Evolutionary conservation across 2,113 vertebrate species (phyloP).

Genomic region (Spea multiplicata): DNA sequence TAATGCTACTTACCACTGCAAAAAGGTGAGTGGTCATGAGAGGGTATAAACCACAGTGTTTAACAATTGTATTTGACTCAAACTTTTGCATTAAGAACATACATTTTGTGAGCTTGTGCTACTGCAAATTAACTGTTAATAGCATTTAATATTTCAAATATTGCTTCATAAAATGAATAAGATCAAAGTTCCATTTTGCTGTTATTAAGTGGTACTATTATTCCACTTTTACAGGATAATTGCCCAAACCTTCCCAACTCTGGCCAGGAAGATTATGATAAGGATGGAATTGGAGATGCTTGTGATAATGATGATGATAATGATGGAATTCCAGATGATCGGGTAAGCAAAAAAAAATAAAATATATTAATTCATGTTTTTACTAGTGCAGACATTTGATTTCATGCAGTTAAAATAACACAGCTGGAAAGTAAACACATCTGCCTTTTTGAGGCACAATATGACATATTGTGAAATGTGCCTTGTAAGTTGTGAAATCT

Average conservation of each 20-base stretch:
- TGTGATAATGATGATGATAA: constrained; percentile 94
- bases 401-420: constrained; percentile 3
- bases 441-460: constrained; percentile 1
- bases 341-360: constrained; percentile 69
- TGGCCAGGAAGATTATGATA: constrained; percentile 97
- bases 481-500: constrained; percentile 45
- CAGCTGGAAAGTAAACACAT: constrained; percentile 23
- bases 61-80: too few relatives aligned
- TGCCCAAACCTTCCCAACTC: constrained; percentile 96
- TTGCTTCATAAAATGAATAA: too few relatives aligned
- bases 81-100: too few relatives aligned
- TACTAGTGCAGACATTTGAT: neutral
- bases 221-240: constrained; percentile 78
- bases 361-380: constrained; percentile 13
- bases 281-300: constrained; percentile 92
- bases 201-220: too few relatives aligned
- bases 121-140: too few relatives aligned
- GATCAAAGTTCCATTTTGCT: too few relatives aligned
- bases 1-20: constrained; percentile 98
- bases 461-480: constrained; percentile 41
- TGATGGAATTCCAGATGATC: constrained; percentile 89
- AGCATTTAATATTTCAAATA: too few relatives aligned
- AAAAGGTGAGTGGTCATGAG: constrained; percentile 74
- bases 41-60: neutral
- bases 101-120: too few relatives aligned